phyloP scores from a whole-genome alignment of 2,113 vertebrate genomes.

The Poeciliopsis retropinna region DNA sequence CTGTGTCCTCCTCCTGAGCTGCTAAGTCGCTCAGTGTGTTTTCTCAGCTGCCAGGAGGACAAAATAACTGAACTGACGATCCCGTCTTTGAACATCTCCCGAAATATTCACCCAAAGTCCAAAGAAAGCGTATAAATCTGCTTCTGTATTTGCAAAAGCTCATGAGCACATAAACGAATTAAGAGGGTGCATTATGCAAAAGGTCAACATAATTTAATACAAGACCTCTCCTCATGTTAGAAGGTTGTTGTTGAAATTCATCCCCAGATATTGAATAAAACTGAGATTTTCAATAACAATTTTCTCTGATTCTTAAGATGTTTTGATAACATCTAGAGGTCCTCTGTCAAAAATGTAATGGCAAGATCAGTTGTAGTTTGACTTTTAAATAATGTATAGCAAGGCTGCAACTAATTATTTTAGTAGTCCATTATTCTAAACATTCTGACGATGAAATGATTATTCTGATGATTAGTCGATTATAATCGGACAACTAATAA shows the following conservation, averaged over 20 bases:
- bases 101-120: constrained; percentile 4
- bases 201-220: neutral
- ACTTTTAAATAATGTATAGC: neutral
- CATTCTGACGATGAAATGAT: no score
- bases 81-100: neutral
- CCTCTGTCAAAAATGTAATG: neutral
- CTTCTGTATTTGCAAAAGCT: fast-evolving
- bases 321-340: neutral
- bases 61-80: neutral
- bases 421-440: no score
- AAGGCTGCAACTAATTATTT: no score
- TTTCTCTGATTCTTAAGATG: neutral
- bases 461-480: no score
- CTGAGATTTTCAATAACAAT: neutral
- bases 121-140: constrained; percentile 6
- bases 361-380: neutral
- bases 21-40: constrained; percentile 2
- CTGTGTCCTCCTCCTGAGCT: constrained; percentile 2
- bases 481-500: no score
- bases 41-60: constrained; percentile 44
- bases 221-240: neutral
- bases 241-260: neutral
- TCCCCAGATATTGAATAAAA: neutral
- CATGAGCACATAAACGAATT: neutral
- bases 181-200: neutral